A percentile compares a stretch with the other conserved stretches of the same genome.
Evolutionary conservation across 2,797 vertebrate species (phyloP).

Genomic region (Aeoliscus strigatus): DNA sequence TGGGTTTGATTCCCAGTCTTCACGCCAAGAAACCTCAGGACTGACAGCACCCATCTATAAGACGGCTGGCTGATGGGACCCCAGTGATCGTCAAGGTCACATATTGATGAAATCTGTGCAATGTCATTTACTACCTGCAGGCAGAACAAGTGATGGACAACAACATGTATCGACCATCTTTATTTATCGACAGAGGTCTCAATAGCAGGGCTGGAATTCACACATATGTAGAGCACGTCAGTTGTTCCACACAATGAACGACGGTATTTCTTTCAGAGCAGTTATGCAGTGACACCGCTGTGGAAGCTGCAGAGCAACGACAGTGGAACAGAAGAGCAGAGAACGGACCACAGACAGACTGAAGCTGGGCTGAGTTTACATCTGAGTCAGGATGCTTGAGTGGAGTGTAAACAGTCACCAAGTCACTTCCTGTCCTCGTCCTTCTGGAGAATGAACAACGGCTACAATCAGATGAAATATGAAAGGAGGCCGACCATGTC

Average conservation of each 20-base stretch:
- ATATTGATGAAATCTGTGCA: too few relatives aligned
- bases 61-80: too few relatives aligned
- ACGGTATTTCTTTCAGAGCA: conserved; percentile 80
- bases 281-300: conserved; percentile 75
- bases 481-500: conserved; percentile 29
- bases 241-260: conserved; percentile 70
- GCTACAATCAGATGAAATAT: conserved; percentile 42
- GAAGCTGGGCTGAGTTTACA: conserved; percentile 46
- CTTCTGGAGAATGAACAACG: conserved; percentile 36
- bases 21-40: too few relatives aligned
- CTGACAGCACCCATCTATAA: too few relatives aligned
- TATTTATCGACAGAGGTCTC: conserved; percentile 81
- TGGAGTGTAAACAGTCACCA: conserved; percentile 59
- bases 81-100: too few relatives aligned
- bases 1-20: too few relatives aligned
- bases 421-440: conserved; percentile 29
- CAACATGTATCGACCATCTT: conserved; percentile 78
- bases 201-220: conserved; percentile 83
- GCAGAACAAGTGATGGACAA: conserved; percentile 56
- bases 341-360: conserved; percentile 52
- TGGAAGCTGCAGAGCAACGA: conserved; percentile 61
- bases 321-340: conserved; percentile 53
- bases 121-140: too few relatives aligned
- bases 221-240: conserved; percentile 72
- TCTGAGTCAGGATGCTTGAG: conserved; percentile 50